These are phyloP conservation scores for Heliothis virescens DNA, from an alignment of 1,140 invertebrate genomes.

Conservation along the genomic window DNA sequence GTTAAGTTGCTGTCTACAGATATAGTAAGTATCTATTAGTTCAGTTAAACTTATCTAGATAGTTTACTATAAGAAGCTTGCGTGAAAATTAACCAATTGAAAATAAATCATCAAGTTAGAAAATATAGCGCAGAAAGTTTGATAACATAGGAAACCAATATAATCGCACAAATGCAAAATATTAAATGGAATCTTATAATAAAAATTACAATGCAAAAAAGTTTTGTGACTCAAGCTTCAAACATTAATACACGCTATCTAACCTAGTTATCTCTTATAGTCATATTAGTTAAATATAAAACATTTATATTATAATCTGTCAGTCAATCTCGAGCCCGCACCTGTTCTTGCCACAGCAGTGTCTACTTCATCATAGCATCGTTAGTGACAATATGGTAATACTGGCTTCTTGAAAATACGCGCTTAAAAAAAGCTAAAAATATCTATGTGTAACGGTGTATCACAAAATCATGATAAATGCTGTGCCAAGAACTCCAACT, in stretches of 20 bases:
- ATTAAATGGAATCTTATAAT: slow-evolving; percentile 51
- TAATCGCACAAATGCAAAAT: slow-evolving; percentile 54
- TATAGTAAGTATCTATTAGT: slow-evolving; percentile 48
- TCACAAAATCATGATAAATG: slow-evolving; percentile 38
- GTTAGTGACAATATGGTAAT: background rate
- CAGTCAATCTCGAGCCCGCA: slow-evolving; percentile 74
- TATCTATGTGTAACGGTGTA: slow-evolving; percentile 3
- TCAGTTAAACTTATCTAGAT: slow-evolving; percentile 46
- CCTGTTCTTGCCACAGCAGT: slow-evolving; percentile 50
- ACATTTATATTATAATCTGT: slow-evolving; percentile 75
- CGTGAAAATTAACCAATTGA: slow-evolving; percentile 27
- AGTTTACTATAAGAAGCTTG: slow-evolving; percentile 42
- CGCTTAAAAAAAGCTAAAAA: slow-evolving; percentile 19
- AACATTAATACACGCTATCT: slow-evolving; percentile 72
- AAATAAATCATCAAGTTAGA: background rate
- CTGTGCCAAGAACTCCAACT: slow-evolving; percentile 51
- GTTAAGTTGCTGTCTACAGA: slow-evolving; percentile 41
- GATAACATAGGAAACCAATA: background rate
- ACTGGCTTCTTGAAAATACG: background rate
- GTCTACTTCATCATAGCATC: slow-evolving; percentile 12
- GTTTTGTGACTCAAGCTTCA: slow-evolving; percentile 68
- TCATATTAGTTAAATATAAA: slow-evolving; percentile 71
- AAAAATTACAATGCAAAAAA: slow-evolving; percentile 64
- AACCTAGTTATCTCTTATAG: slow-evolving; percentile 72
- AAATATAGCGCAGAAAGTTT: background rate